Percentiles rank a stretch among this genome's conserved stretches.
Evolutionary conservation across 2,113 vertebrate genomes (phyloP).

Genomic region (Leucosticte australis): DNA sequence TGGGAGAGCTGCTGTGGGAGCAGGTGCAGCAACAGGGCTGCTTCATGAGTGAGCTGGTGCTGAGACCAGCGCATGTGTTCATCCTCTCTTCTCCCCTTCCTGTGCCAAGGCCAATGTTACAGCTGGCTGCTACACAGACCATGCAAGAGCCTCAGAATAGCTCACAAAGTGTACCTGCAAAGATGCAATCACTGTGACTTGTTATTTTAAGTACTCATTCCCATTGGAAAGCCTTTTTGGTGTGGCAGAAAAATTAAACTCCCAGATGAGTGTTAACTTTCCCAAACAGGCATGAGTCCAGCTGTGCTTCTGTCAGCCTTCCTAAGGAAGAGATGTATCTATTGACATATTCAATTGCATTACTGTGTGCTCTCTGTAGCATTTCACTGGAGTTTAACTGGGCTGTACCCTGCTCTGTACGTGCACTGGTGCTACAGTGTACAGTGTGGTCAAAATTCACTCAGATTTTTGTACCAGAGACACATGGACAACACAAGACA

Average conservation of each 20-base stretch:
- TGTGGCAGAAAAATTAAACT: neutral
- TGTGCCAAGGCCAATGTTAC: neutral
- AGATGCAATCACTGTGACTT: neutral
- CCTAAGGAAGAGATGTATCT: neutral
- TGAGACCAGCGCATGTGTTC: accelerated
- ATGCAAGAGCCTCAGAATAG: neutral
- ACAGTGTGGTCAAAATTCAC: neutral
- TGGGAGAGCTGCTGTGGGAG: neutral
- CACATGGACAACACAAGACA: neutral
- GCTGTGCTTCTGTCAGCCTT: neutral
- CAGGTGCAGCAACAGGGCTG: neutral
- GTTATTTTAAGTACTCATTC: neutral
- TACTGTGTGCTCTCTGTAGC: neutral
- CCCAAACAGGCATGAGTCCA: neutral
- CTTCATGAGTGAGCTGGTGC: neutral
- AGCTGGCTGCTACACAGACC: neutral
- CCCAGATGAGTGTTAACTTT: neutral
- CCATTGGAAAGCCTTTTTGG: neutral
- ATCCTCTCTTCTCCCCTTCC: neutral
- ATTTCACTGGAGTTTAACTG: neutral
- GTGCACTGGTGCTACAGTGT: neutral
- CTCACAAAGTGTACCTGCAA: neutral
- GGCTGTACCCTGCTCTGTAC: neutral
- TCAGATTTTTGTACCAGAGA: neutral
- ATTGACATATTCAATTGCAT: neutral